phyloP scores from a whole-genome alignment of 1,140 invertebrate genomes.

The Magallana gigas region DNA sequence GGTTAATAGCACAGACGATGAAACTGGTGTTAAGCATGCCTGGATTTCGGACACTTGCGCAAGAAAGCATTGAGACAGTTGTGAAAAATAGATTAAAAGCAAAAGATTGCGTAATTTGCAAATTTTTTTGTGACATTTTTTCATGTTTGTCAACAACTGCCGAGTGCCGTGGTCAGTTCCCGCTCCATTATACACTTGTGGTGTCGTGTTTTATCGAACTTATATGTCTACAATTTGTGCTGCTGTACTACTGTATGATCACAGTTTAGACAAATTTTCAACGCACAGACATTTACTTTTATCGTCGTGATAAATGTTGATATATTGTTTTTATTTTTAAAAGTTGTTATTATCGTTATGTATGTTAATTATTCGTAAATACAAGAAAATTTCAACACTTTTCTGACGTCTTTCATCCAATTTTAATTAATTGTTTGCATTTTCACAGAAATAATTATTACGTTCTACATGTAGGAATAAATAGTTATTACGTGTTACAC shows the following conservation, averaged over 20 bases:
- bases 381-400: not conserved
- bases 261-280: not conserved
- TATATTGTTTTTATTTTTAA: constrained; percentile 1
- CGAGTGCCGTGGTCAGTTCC: too few relatives aligned
- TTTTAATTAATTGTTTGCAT: constrained; percentile 1
- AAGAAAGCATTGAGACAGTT: too few relatives aligned
- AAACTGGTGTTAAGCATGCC: too few relatives aligned
- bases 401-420: not conserved
- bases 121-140: too few relatives aligned
- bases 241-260: not conserved
- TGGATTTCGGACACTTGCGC: too few relatives aligned
- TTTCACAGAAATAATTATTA: not conserved
- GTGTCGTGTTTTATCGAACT: not conserved
- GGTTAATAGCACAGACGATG: too few relatives aligned
- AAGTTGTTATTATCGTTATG: not conserved
- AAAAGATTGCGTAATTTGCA: too few relatives aligned
- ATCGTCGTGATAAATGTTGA: constrained; percentile 7
- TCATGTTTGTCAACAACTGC: too few relatives aligned
- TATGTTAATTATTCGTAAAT: constrained; percentile 26
- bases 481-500: not conserved
- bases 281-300: not conserved
- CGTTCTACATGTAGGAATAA: not conserved
- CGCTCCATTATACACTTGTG: too few relatives aligned
- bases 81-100: too few relatives aligned
- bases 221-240: not conserved